Percentiles rank a stretch among this genome's conserved stretches.
Conservation (phyloP, 2,113 vertebrate species). For the Scortum barcoo region DNA sequence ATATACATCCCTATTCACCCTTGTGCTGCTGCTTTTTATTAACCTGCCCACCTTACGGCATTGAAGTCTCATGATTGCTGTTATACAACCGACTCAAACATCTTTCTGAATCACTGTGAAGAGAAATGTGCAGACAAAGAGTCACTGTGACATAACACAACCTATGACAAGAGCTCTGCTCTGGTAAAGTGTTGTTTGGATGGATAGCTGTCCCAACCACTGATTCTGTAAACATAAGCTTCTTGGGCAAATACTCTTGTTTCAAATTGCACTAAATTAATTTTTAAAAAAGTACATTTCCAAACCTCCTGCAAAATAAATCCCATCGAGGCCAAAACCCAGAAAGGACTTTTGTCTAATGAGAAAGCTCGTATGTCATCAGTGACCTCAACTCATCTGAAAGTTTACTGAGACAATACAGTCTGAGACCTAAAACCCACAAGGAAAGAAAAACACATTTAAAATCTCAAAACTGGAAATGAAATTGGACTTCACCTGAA, state of each 20-base stretch:
- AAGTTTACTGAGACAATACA: neutral
- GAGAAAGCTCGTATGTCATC: neutral
- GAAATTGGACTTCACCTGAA: neutral
- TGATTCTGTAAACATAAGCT: neutral
- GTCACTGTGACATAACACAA: neutral
- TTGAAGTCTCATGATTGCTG: slow-evolving; percentile 33
- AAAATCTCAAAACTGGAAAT: neutral
- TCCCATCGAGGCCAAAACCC: neutral
- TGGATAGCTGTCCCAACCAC: neutral
- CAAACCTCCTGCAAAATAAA: neutral
- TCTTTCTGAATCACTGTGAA: slow-evolving; percentile 31
- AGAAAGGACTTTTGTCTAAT: neutral
- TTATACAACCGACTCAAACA: slow-evolving; percentile 34
- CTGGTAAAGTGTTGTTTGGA: neutral
- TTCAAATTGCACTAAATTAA: neutral
- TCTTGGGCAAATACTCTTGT: neutral
- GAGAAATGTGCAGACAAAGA: slow-evolving; percentile 15
- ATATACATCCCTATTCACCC: neutral
- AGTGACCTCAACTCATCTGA: neutral
- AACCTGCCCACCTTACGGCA: slow-evolving; percentile 1
- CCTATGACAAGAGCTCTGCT: neutral
- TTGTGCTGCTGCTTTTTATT: slow-evolving; percentile 3
- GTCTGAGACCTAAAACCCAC: neutral
- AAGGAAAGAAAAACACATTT: neutral
- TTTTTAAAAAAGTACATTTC: neutral